These are phyloP conservation scores for Amiota communis DNA, from an alignment of 2,888 invertebrate species.

Conservation along the genomic window DNA sequence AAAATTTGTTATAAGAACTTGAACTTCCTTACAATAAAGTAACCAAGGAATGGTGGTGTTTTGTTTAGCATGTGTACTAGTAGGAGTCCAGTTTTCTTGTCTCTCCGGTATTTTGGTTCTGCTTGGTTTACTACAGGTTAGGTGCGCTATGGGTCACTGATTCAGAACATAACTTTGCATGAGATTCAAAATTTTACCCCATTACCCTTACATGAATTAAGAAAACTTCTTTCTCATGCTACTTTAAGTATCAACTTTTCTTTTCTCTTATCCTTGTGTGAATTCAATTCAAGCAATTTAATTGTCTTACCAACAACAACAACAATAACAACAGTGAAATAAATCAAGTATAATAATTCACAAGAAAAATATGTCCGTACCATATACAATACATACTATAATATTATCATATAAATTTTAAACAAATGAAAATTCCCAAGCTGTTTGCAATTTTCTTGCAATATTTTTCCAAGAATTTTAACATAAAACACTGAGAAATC, in stretches of 20 bases:
- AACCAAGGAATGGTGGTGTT: constrained; percentile 37
- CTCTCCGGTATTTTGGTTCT: constrained; percentile 1
- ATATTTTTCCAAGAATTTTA: constrained; percentile 28
- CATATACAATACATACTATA: not conserved
- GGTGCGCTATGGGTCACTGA: constrained; percentile 50
- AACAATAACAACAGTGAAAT: not conserved
- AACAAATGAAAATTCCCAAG: not conserved
- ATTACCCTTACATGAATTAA: not conserved
- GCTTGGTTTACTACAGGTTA: constrained; percentile 17
- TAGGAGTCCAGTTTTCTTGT: constrained; percentile 42
- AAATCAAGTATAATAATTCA: not conserved
- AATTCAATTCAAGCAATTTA: not conserved
- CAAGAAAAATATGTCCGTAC: not conserved
- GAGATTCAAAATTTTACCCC: constrained; percentile 37
- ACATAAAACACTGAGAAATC: not conserved
- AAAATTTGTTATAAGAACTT: not conserved
- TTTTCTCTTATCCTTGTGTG: constrained; percentile 8
- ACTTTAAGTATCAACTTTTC: not conserved
- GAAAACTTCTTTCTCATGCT: not conserved
- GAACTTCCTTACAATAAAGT: constrained; percentile 9
- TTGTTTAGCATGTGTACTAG: constrained; percentile 51
- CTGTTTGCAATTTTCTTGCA: constrained; percentile 17
- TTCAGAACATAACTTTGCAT: constrained; percentile 50
- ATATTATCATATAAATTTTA: too few relatives aligned
- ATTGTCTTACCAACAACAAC: too few relatives aligned